These are phyloP conservation scores for Daboia siamensis DNA, from an alignment of 2,113 vertebrate species.

Conservation along the genomic window DNA sequence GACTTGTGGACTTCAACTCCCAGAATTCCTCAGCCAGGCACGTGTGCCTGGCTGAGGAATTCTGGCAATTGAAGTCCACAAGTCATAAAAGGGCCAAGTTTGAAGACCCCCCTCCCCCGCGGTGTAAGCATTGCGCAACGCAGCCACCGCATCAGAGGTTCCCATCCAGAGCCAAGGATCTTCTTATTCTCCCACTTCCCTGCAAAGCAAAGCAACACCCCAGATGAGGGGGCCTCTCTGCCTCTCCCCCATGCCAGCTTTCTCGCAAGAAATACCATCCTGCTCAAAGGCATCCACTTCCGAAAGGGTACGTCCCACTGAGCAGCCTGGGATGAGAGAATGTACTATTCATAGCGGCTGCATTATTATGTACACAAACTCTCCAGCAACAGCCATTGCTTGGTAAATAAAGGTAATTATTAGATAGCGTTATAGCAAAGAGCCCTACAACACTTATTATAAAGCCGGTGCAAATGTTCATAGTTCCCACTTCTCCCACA, in stretches of 20 bases:
- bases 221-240: too few relatives aligned
- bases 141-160: background rate
- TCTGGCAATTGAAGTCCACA: too few relatives aligned
- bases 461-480: constrained; percentile 65
- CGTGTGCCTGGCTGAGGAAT: too few relatives aligned
- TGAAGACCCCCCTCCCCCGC: too few relatives aligned
- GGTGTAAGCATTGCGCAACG: too few relatives aligned
- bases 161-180: background rate
- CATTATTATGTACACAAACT: constrained; percentile 14
- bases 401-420: constrained; percentile 62
- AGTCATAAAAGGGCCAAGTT: too few relatives aligned
- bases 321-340: background rate
- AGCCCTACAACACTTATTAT: constrained; percentile 58
- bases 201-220: background rate
- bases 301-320: background rate
- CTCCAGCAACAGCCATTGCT: constrained; percentile 30
- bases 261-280: background rate
- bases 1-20: too few relatives aligned
- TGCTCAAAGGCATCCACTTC: background rate
- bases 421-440: constrained; percentile 25
- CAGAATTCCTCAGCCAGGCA: too few relatives aligned
- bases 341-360: background rate
- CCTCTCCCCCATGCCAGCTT: background rate
- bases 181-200: background rate
- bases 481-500: constrained; percentile 44